Percentiles rank a stretch among this genome's conserved stretches.
Conservation (phyloP, 2,113 vertebrate species). For the Peromyscus leucopus region DNA sequence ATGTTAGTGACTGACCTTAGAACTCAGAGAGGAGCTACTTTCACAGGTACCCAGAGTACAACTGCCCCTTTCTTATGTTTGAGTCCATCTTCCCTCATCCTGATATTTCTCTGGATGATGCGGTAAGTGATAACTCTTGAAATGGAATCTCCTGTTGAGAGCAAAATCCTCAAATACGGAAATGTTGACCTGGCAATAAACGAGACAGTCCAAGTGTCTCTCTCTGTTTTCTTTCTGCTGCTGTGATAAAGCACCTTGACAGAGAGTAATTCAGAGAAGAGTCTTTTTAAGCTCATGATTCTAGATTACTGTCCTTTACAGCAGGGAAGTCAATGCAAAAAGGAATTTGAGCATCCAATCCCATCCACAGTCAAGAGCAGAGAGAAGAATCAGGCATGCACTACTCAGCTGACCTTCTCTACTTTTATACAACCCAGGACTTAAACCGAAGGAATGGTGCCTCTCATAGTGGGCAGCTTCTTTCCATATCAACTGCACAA, state of each 20-base stretch:
- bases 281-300: not conserved
- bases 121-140: not conserved
- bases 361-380: not conserved
- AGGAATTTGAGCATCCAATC: too few species aligned
- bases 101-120: not conserved
- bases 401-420: not conserved
- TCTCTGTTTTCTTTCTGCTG: not conserved
- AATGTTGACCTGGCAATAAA: not conserved
- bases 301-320: too few species aligned
- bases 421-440: too few species aligned
- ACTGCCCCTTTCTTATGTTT: not conserved
- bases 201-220: not conserved
- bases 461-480: not conserved
- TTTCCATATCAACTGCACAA: too few species aligned
- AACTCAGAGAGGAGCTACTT: not conserved
- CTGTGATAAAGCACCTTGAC: too few species aligned
- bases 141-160: not conserved
- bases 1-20: not conserved
- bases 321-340: not conserved
- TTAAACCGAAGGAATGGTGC: not conserved
- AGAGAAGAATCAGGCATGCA: too few species aligned
- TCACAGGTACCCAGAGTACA: too few species aligned
- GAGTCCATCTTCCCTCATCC: not conserved
- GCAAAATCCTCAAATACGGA: not conserved
- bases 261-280: not conserved